A percentile compares a stretch with the other conserved stretches of the same genome.
These are phyloP conservation scores for Drosophila limbata DNA, from an alignment of 2,888 invertebrate genomes.

Conservation along the genomic window DNA sequence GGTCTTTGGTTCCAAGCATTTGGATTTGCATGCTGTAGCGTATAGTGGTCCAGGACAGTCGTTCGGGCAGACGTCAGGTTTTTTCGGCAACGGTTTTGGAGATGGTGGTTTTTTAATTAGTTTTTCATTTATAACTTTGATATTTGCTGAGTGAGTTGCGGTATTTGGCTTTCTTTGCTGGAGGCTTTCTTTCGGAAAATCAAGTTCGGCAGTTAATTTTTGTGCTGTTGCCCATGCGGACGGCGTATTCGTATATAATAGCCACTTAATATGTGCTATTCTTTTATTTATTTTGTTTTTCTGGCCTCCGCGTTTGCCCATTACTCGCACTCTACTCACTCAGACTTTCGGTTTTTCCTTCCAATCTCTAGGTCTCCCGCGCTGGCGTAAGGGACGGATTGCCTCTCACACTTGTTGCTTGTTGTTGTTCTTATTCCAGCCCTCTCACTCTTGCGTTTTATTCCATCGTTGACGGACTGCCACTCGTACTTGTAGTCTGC, in stretches of 20 bases:
- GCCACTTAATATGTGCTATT: neutral
- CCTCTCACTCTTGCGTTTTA: neutral
- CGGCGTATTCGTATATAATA: neutral
- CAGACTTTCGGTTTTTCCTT: neutral
- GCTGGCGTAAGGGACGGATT: neutral
- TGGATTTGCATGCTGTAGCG: conserved; percentile 2
- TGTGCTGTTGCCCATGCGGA: conserved; percentile 4
- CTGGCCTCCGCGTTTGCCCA: neutral
- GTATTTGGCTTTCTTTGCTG: conserved; percentile 14
- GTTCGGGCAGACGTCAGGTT: conserved; percentile 8
- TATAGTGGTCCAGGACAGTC: conserved; percentile 22
- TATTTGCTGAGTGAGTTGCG: conserved; percentile 16
- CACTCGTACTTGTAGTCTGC: neutral
- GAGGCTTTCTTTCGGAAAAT: conserved; percentile 14
- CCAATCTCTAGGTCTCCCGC: neutral
- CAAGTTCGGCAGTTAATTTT: conserved; percentile 11
- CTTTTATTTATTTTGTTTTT: neutral
- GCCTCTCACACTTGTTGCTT: neutral
- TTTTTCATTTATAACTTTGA: conserved; percentile 8
- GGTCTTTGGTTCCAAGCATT: conserved; percentile 5
- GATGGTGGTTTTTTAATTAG: conserved; percentile 1
- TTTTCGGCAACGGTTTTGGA: conserved; percentile 18
- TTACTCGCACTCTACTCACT: neutral
- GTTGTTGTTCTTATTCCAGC: neutral
- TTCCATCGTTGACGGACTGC: neutral